These are phyloP conservation scores for Agonopterix heracliana DNA, from an alignment of 2,888 invertebrate genomes.

Conservation along the genomic window DNA sequence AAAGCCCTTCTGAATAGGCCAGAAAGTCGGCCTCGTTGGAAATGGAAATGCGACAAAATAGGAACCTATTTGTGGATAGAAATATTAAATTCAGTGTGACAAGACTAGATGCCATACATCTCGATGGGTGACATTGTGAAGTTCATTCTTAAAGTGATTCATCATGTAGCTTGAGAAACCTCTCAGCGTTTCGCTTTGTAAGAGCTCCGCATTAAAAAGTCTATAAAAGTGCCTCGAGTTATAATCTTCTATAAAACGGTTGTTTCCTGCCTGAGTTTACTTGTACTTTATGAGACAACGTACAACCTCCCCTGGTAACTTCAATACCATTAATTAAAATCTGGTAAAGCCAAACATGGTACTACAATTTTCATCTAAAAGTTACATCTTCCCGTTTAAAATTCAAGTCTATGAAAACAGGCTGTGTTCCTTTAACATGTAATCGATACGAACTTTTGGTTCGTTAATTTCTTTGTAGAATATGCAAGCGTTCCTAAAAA, in stretches of 20 bases:
- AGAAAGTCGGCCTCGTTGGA: conserved; percentile 53
- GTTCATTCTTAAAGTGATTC: conserved; percentile 44
- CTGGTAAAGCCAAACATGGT: too few relatives aligned
- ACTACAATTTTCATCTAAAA: too few relatives aligned
- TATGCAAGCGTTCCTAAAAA: too few relatives aligned
- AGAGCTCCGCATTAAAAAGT: too few relatives aligned
- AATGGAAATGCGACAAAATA: conserved; percentile 52
- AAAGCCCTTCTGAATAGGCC: conserved; percentile 33
- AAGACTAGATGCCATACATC: conserved; percentile 51
- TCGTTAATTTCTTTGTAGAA: too few relatives aligned
- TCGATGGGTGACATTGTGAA: conserved; percentile 18
- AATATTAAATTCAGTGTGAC: conserved; percentile 53
- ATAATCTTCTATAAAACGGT: neutral
- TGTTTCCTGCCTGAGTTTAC: neutral
- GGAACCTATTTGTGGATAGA: conserved; percentile 52
- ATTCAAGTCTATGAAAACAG: neutral
- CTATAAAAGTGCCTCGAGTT: too few relatives aligned
- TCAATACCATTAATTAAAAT: too few relatives aligned
- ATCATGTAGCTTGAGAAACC: conserved; percentile 20
- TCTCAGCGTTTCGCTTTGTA: neutral
- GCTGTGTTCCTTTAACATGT: conserved; percentile 1
- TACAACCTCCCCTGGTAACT: too few relatives aligned
- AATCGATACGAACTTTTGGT: neutral
- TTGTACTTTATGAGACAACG: too few relatives aligned
- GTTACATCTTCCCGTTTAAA: too few relatives aligned